Evolutionary conservation across 1,140 invertebrate genomes (phyloP).

Genomic region (Drosophila bipectinata): DNA sequence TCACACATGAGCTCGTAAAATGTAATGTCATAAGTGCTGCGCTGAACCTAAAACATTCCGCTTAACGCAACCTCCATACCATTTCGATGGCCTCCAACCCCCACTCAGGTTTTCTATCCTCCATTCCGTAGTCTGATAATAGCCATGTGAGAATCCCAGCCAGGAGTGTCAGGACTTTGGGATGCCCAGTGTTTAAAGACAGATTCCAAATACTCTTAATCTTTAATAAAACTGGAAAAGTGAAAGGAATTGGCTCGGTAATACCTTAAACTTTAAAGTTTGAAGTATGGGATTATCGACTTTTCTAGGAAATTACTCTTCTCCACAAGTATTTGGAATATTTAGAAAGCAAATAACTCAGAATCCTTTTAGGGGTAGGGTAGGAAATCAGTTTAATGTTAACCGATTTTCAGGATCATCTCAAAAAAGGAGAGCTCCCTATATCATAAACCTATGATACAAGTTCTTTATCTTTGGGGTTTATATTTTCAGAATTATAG

Average conservation of each 20-base stretch:
- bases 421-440: background rate
- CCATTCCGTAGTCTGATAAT: slow-evolving; percentile 38
- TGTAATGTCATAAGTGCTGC: slow-evolving; percentile 79
- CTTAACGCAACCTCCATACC: slow-evolving; percentile 62
- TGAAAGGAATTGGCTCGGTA: background rate
- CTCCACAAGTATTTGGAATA: background rate
- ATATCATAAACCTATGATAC: background rate
- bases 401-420: background rate
- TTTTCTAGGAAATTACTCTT: background rate
- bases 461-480: no score
- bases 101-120: slow-evolving; percentile 27
- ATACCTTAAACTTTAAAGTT: background rate
- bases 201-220: background rate
- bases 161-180: background rate
- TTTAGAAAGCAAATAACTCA: background rate
- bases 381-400: no score
- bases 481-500: no score
- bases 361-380: no score
- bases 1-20: slow-evolving; percentile 54
- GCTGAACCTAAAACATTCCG: slow-evolving; percentile 77
- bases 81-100: slow-evolving; percentile 24
- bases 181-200: slow-evolving; percentile 11
- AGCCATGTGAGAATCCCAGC: slow-evolving; percentile 42
- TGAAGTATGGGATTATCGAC: background rate
- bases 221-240: background rate